Base-by-base conservation (phyloP, 2,888 invertebrate genomes). In the Syrista parreyssii region DNA sequence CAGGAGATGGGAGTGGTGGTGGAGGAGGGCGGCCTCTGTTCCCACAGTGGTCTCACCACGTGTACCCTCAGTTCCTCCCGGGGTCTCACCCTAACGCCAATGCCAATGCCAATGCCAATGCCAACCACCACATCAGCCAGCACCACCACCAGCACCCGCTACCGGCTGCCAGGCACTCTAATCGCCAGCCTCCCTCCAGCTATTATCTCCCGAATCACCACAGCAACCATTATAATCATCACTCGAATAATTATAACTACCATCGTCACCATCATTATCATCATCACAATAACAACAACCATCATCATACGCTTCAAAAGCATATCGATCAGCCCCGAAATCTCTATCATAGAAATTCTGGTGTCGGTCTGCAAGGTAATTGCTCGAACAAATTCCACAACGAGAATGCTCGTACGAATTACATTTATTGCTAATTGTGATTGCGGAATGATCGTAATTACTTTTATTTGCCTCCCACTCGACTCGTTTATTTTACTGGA, bases 41-140 rank as follows among this genome's bases (percentile, higher is more conserved):
- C 93, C 97, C 97, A 87, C 97, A 97, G 94, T 97, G 97, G 97
- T 97, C 97, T 88, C 97, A 97, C 93, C 97, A 97, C 93, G 97
- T 97, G 91, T 97, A 97, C 93, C 97, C 97, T 88, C 97, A 97
- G 94, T 97, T 97, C 94, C 95, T 97, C 92, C 97, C 97, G 90
- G 97, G 96, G 92, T 96, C 96, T 92, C 97, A 97, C 93, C 96
- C 96, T 88, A 95, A 94, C 91, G 94, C 91, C 87, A 92, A 92
- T 87, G 92, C 92, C 86, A 93, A 93, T 90, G 92, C 92, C 87
- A 90, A 91, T 86, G 88, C 88, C 86, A 89, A 83, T 76, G 83
- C 83, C 80, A 84, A 91, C 89, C 92, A 91, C 89, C 92, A 91
- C 89, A 92, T 91, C 87, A 91, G 91, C 86, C 92, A 92, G 87